A percentile compares a stretch with the other conserved stretches of the same genome.
phyloP scores from a whole-genome alignment of 2,797 vertebrate genomes.

The Schizothorax lantsangensis region DNA sequence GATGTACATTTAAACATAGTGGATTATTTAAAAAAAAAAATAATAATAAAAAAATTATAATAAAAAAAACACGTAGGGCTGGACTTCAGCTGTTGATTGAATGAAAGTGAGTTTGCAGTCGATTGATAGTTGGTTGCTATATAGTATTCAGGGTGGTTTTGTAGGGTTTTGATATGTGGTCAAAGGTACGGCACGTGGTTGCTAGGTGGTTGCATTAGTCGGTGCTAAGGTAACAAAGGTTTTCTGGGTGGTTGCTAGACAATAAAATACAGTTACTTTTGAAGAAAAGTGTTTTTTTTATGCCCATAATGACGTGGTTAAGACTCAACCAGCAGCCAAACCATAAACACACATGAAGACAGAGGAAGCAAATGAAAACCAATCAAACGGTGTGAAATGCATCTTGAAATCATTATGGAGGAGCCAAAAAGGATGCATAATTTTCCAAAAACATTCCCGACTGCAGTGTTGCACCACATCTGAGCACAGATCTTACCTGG shows the following conservation, averaged over 20 bases:
- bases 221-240: neutral
- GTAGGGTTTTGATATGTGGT: neutral
- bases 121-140: neutral
- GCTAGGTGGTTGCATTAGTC: neutral
- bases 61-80: neutral
- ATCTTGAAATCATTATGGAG: conserved; percentile 9
- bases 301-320: neutral
- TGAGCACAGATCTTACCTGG: conserved; percentile 68
- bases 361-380: conserved; percentile 3
- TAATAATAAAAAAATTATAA: no score
- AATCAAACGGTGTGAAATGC: neutral
- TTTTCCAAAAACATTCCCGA: conserved; percentile 56
- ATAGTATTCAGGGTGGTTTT: neutral
- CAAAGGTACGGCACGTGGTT: neutral
- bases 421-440: neutral
- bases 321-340: neutral
- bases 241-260: neutral
- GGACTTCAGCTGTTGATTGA: neutral
- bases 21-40: neutral
- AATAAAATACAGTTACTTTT: neutral
- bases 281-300: neutral
- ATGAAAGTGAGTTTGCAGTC: neutral
- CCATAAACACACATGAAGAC: neutral
- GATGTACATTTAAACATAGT: neutral
- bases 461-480: conserved; percentile 59